phyloP scores from a whole-genome alignment of 2,113 vertebrate genomes.

The Hippocampus comes region DNA sequence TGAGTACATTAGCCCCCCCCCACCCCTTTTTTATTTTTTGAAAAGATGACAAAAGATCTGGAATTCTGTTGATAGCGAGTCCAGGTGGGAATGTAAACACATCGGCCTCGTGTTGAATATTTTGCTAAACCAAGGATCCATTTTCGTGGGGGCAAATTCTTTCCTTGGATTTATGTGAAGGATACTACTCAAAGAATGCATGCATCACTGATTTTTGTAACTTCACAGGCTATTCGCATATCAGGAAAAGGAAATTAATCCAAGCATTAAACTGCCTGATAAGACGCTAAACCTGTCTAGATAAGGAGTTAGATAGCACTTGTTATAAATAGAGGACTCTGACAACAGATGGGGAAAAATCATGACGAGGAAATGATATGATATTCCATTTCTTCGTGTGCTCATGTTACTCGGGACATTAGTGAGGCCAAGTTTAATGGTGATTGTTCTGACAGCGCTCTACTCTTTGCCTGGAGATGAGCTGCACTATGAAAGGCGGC shows the following conservation, averaged over 20 bases:
- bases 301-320: neutral
- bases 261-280: neutral
- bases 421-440: neutral
- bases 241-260: slow-evolving; percentile 11
- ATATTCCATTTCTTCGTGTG: neutral
- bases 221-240: neutral
- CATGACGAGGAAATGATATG: neutral
- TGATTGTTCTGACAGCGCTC: slow-evolving; percentile 45
- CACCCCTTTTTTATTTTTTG: no score
- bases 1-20: neutral
- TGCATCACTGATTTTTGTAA: neutral
- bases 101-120: neutral
- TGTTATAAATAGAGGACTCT: neutral
- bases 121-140: neutral
- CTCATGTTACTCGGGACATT: neutral
- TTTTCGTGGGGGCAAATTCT: slow-evolving; percentile 7
- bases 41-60: neutral
- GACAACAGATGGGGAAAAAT: neutral
- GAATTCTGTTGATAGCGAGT: neutral
- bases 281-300: neutral
- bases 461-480: slow-evolving; percentile 21
- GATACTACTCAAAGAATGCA: neutral
- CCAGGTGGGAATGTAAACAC: slow-evolving; percentile 26
- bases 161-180: slow-evolving; percentile 5
- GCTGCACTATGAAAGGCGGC: slow-evolving; percentile 9